Percentiles rank a stretch among this genome's conserved stretches.
Conservation (phyloP, 2,797 vertebrate species). For the Malurus splendens region DNA sequence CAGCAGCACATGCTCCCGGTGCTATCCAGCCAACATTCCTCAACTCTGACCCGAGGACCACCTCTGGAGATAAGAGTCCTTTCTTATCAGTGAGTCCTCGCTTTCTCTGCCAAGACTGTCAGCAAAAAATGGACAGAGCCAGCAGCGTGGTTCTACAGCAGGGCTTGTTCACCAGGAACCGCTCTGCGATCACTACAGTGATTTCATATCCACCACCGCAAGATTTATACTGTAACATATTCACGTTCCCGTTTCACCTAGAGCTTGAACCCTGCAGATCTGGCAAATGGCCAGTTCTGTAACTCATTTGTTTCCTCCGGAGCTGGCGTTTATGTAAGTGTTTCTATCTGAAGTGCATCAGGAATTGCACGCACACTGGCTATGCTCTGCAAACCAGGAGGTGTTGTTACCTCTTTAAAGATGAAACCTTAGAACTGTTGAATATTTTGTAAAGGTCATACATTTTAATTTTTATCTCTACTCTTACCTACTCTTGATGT, state of each 20-base stretch:
- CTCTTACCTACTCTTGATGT: background rate
- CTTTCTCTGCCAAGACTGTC: conserved; percentile 11
- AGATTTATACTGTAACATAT: background rate
- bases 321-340: background rate
- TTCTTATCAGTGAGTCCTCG: conserved; percentile 6
- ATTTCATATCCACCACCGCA: background rate
- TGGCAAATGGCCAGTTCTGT: background rate
- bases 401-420: background rate
- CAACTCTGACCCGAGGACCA: conserved; percentile 44
- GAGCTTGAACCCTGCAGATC: background rate
- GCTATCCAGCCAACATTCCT: conserved; percentile 38
- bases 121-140: background rate
- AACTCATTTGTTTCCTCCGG: background rate
- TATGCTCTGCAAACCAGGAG: background rate
- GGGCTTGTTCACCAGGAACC: background rate
- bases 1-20: background rate
- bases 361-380: rapidly evolving
- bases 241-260: background rate
- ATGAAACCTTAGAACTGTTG: background rate
- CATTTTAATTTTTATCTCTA: background rate
- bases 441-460: background rate
- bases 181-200: background rate
- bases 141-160: background rate
- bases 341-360: background rate
- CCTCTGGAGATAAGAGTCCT: conserved; percentile 42